Evolutionary conservation across 2,888 invertebrate genomes (phyloP).

Genomic region (Barypeithes pellucidus): DNA sequence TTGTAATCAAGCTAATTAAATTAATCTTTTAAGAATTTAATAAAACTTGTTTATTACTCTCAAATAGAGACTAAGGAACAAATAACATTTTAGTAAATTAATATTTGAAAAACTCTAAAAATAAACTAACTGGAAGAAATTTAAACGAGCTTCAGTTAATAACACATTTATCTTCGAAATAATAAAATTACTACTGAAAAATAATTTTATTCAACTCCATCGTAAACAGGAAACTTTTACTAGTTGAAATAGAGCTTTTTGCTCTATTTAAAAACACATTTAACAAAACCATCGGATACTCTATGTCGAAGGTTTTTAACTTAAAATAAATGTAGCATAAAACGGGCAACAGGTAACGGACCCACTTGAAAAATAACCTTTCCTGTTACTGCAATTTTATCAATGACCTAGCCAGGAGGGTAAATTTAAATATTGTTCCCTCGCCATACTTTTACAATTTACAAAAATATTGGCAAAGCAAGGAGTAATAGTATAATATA

Average conservation of each 20-base stretch:
- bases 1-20: too few relatives aligned
- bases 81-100: constrained; percentile 3
- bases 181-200: constrained; percentile 25
- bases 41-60: background rate
- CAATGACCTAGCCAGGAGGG: background rate
- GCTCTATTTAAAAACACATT: constrained; percentile 20
- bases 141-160: background rate
- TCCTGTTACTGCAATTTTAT: constrained; percentile 10
- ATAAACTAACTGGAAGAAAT: background rate
- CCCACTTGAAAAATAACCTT: constrained; percentile 23
- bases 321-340: constrained; percentile 18
- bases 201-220: constrained; percentile 19
- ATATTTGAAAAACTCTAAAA: background rate
- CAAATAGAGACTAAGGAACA: background rate
- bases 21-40: too few relatives aligned
- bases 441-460: too few relatives aligned
- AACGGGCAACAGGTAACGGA: constrained; percentile 21
- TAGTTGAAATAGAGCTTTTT: constrained; percentile 17
- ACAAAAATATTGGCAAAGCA: too few relatives aligned
- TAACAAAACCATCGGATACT: background rate
- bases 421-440: background rate
- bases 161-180: constrained; percentile 19
- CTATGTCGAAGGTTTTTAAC: constrained; percentile 7
- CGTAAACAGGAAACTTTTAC: constrained; percentile 26
- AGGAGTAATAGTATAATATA: too few relatives aligned